Base-by-base conservation (phyloP, 2,888 invertebrate genomes). In the Subacronicta megacephala region DNA sequence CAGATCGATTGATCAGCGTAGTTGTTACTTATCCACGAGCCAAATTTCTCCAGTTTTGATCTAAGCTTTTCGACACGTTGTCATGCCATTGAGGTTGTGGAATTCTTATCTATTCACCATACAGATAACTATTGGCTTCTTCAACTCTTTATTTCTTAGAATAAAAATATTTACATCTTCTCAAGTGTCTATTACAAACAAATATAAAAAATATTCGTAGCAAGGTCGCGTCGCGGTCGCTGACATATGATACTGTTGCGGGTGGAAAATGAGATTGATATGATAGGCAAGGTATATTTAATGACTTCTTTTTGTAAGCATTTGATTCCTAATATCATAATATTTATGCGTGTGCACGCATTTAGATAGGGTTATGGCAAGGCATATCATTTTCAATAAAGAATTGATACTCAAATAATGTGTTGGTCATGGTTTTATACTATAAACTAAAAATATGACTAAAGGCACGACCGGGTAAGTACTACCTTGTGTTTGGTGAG, bases 181-280 rank as follows among this genome's bases (percentile, higher is more conserved):
- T 31, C 47, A 26, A 44, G 33, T 33, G 26, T 33, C 40, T 44
- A 47, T 61, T 29, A 44, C 17, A 58, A 62, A 67, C 59, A 65
- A 38, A 59, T 57, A 51, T 61, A 62, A 65, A 53, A 65, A 74
- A 74, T 66, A 78, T 62, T 58, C 71, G 55, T 58, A 41, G 55
- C 77, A 81, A 83, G 80, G 85, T 71, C 75, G 55, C 20, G 3
- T 13, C 45, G 79, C 76, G 83, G 81, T 72, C 13, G 38, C 38
- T 71, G 82, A 72, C 66, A 85, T 68, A 53, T 43, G 67, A 82
- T 60, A 78, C 77, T 51, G 29, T 63, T 71, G 80, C 61, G 76
- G 74, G 74, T 60, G 59, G 17, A 35, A 36, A 13, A 43, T 44
- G 43, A 43, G 59, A 50, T 54, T 62, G 57, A 57, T 62, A n/a